Base-by-base conservation (phyloP, 2,888 invertebrate species). In the Brachyopa scutellaris region DNA sequence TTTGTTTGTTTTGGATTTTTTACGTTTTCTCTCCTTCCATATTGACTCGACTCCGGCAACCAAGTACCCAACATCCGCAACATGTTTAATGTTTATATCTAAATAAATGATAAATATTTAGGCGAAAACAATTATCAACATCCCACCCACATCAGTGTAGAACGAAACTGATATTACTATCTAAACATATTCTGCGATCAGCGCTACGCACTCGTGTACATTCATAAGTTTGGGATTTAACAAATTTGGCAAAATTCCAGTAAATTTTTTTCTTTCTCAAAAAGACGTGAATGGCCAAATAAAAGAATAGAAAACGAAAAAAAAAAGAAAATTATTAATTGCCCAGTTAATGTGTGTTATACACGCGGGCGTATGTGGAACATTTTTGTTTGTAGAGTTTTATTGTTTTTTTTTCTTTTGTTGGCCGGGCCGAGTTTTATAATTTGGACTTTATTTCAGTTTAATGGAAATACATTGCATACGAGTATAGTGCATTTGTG, bases 21-120 rank as follows among this genome's bases (percentile, higher is more conserved):
- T 17, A 33, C 21, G 1, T 13, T 13, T 11, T 8, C 15, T 8
- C 15, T 4, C 6, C 1, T n/a, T 2, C 33, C 4, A 0, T 1
- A 33, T n/a, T n/a, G n/a, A n/a, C n/a, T n/a, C n/a, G n/a, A n/a
- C n/a, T n/a, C n/a, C n/a, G n/a, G n/a, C n/a, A n/a, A n/a, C n/a
- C n/a, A n/a, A n/a, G n/a, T n/a, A n/a, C n/a, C n/a, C n/a, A n/a
- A 42, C 59, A 74, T 67, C 33, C 42, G 74, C 62, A 49, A 38
- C 38, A 57, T 49, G 69, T 70, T 70, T 70, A 53, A 57, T 49
- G 69, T 70, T 70, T 70, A 53, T 62, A 64, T 26, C 49, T 19
- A 49, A 70, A 49, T 55, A 64, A 57, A 70, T 57, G 70, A 70
- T 77, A 77, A 77, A 77, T 77, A 77, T 77, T 77, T 77, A 70